These are phyloP conservation scores for Chaenodraco wilsoni DNA, from an alignment of 2,797 vertebrate genomes.

Conservation along the genomic window DNA sequence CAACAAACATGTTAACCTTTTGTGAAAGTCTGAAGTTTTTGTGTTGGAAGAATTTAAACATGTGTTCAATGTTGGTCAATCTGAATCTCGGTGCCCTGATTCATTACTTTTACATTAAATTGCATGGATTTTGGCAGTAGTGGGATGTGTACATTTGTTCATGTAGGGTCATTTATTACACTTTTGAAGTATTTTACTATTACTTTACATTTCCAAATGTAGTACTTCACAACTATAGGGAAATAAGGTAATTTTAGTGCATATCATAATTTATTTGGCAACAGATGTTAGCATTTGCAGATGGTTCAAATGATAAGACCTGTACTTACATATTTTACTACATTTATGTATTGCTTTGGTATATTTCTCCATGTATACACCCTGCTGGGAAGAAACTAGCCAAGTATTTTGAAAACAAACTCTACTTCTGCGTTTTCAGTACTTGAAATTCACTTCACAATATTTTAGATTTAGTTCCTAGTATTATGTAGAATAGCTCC, in stretches of 20 bases:
- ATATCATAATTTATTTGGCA: neutral
- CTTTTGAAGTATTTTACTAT: no score
- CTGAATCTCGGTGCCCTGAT: neutral
- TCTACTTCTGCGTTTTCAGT: no score
- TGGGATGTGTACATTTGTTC: neutral
- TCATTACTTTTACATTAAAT: neutral
- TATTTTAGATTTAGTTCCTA: no score
- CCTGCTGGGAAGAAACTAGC: neutral
- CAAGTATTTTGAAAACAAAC: no score
- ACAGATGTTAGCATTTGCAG: neutral
- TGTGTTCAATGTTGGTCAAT: neutral
- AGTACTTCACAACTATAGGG: no score
- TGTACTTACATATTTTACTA: no score
- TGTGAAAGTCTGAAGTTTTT: neutral
- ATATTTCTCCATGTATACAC: neutral
- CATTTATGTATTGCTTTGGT: neutral
- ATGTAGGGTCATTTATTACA: no score
- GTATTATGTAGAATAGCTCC: no score
- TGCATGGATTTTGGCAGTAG: neutral
- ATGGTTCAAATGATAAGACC: no score
- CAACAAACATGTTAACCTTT: neutral
- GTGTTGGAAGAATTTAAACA: neutral
- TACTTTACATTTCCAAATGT: no score
- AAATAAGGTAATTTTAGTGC: no score
- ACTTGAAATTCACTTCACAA: no score